Evolutionary conservation across 1,140 invertebrate genomes (phyloP).

Genomic region (Diplogasteroides magnus): DNA sequence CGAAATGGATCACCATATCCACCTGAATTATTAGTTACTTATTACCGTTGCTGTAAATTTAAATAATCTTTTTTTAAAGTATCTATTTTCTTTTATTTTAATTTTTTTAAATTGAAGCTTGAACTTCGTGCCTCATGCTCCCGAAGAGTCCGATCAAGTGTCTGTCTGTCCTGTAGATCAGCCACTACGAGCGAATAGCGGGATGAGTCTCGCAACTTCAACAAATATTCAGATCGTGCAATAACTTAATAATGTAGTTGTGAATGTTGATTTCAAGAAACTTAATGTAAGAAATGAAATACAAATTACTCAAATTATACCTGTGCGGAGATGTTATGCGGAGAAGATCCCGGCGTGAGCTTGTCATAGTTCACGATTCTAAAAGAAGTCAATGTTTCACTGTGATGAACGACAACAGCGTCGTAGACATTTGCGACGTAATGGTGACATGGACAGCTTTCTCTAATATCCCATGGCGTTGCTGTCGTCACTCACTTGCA

Average conservation of each 20-base stretch:
- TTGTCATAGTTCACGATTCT: slow-evolving; percentile 53
- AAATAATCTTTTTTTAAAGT: no score
- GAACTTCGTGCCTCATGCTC: slow-evolving; percentile 37
- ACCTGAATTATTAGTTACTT: slow-evolving; percentile 38
- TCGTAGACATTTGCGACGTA: no score
- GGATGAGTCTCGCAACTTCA: slow-evolving; percentile 40
- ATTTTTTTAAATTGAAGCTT: background rate
- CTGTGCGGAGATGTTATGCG: slow-evolving; percentile 35
- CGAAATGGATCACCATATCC: slow-evolving; percentile 55
- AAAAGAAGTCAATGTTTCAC: no score
- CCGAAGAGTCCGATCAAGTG: slow-evolving; percentile 33
- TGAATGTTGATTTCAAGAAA: no score
- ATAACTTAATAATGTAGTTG: no score
- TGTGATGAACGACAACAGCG: no score
- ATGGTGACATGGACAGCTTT: no score
- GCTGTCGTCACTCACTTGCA: slow-evolving; percentile 29
- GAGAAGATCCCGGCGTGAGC: slow-evolving; percentile 43
- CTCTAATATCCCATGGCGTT: background rate
- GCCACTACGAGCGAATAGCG: slow-evolving; percentile 46
- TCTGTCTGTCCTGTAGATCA: slow-evolving; percentile 36
- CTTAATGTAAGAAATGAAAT: no score
- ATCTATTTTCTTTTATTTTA: no score
- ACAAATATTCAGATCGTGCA: no score
- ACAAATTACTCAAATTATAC: no score
- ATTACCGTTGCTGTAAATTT: background rate